Evolutionary conservation across 2,888 invertebrate species (phyloP).

Genomic region (Melanostoma mellinum): DNA sequence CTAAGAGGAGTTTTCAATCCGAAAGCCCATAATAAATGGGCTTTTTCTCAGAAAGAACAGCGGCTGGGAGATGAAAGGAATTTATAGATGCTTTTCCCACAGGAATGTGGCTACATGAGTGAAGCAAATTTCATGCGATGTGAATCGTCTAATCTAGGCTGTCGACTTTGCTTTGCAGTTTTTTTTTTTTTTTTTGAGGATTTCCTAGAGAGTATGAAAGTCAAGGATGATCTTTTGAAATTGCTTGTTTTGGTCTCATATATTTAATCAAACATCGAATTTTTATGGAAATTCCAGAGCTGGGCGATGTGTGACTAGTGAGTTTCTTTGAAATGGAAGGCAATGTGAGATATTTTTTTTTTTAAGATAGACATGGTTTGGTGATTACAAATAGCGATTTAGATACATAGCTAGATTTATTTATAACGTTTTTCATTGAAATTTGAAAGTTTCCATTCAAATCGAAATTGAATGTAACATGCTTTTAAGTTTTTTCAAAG

Average conservation of each 20-base stretch:
- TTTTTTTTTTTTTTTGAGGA: constrained; percentile 42
- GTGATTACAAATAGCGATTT: too few relatives aligned
- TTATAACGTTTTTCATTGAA: too few relatives aligned
- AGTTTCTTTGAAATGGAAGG: too few relatives aligned
- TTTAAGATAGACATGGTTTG: too few relatives aligned
- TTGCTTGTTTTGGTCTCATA: constrained; percentile 47
- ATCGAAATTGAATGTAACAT: too few relatives aligned
- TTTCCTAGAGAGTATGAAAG: constrained; percentile 49
- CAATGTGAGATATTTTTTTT: too few relatives aligned
- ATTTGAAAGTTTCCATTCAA: too few relatives aligned
- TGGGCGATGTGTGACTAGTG: too few relatives aligned
- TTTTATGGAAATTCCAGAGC: too few relatives aligned
- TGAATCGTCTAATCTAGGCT: constrained; percentile 39
- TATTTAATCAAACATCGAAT: too few relatives aligned
- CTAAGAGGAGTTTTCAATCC: constrained; percentile 1
- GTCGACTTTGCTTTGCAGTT: constrained; percentile 36
- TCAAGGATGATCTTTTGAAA: constrained; percentile 54
- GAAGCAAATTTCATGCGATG: constrained; percentile 47
- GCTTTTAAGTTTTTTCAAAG: too few relatives aligned
- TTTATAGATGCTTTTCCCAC: constrained; percentile 27
- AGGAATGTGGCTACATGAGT: constrained; percentile 27
- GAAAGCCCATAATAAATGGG: constrained; percentile 42
- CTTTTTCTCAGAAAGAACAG: neutral
- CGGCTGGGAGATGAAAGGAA: neutral
- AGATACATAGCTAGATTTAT: too few relatives aligned